Evolutionary conservation across 2,797 vertebrate genomes (phyloP).

Genomic region (Brachyrhaphis roseni): DNA sequence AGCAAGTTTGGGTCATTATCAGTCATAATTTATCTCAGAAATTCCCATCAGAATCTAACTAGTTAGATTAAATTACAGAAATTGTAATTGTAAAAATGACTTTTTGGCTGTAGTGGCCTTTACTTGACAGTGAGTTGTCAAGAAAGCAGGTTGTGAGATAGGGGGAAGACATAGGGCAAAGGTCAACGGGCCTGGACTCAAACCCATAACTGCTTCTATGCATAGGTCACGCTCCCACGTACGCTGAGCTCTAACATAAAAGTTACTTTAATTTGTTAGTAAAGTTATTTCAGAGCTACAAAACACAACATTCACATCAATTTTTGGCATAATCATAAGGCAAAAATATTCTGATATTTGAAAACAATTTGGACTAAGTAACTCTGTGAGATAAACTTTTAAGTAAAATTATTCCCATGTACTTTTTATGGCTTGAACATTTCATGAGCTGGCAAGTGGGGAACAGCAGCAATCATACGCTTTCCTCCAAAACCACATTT

Average conservation of each 20-base stretch:
- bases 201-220: no score
- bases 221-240: no score
- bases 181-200: no score
- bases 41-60: neutral
- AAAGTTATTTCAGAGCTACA: neutral
- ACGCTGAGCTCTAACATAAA: neutral
- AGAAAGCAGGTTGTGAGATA: no score
- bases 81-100: neutral
- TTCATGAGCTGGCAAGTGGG: constrained; percentile 6
- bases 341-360: constrained; percentile 28
- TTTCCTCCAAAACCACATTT: constrained; percentile 20
- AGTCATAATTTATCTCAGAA: neutral
- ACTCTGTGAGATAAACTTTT: constrained; percentile 54
- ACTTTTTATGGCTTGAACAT: constrained; percentile 8
- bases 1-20: neutral
- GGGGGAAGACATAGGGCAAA: no score
- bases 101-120: no score
- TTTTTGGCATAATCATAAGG: constrained; percentile 11
- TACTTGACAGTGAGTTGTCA: no score
- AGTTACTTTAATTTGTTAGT: neutral
- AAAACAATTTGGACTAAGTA: constrained; percentile 42
- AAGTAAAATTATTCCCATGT: constrained; percentile 39
- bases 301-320: neutral
- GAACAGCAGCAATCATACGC: constrained; percentile 2
- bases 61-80: neutral